Evolutionary conservation across 2,888 invertebrate genomes (phyloP), one percentile per base, ranked within the genome.

Genomic region (Apomyelois bistriatella): DNA sequence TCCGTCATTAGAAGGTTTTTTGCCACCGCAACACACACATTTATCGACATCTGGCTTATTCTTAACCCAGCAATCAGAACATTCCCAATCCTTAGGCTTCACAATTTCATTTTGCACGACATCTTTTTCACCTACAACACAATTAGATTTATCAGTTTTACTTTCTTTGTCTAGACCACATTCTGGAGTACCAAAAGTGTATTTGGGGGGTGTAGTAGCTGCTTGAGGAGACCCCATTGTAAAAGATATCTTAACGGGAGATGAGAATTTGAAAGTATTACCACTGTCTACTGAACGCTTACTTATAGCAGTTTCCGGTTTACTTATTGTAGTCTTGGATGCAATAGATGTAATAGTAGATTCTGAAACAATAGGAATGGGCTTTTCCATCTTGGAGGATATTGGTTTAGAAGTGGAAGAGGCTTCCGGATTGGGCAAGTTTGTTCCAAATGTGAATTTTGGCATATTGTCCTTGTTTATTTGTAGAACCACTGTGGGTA

Each of bases 381-480:
- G 7, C 16, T 46, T 46, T 8, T 35, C 32, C n/a, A 16, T 15
- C 16, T 46, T 46, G 13, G 22, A 12, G 43, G 48, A 28, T 37
- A 35, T 12, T 1, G 49, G 35, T 35, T 43, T 49, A 12, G 49
- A 38, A 35, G 40, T 41, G 2, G 48, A 48, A 9, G 37, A 15
- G 1, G 12, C 17, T n/a, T 17, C 15, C 12, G 54, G 53, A 48
- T 52, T 42, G 42, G 59, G 12, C 7, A 38, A 10, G 15, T 65
- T 54, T 32, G 48, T 58, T 15, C 60, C 68, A 50, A 81, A 78
- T 4, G 76, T 67, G 59, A 86, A 81, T 36, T 77, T 81, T 1
- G 85, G 85, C 55, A 86, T 65, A 53, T 83, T 80, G 47, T 81
- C 66, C 55, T 74, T 60, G 53, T 83, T 79, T 56, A 86, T 83